These are phyloP conservation scores for Alcedo atthis DNA, from an alignment of 2,797 vertebrate genomes.

Conservation along the genomic window DNA sequence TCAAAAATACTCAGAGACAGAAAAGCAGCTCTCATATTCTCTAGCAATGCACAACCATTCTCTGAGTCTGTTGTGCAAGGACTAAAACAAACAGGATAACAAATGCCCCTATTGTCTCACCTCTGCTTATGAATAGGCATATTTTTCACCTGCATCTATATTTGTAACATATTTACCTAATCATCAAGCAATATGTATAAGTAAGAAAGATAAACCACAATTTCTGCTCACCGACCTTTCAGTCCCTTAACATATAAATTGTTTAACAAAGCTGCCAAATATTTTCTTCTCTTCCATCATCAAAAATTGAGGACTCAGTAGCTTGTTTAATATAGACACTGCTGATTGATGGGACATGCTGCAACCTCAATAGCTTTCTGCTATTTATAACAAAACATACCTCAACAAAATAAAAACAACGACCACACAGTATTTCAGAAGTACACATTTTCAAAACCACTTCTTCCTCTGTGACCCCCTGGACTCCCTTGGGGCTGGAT, in stretches of 20 bases:
- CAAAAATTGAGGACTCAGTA: not conserved
- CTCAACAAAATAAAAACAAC: not conserved
- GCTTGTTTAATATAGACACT: conserved; percentile 30
- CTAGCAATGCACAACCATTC: not conserved
- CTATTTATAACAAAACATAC: not conserved
- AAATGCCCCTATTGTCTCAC: not conserved
- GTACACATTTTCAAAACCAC: accelerated
- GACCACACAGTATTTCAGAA: not conserved
- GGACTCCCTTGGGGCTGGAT: not conserved
- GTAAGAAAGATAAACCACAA: not conserved
- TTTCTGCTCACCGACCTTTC: conserved; percentile 10
- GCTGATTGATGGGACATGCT: conserved; percentile 10
- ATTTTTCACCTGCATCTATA: not conserved
- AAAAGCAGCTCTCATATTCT: not conserved
- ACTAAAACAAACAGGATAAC: not conserved
- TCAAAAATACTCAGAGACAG: not conserved
- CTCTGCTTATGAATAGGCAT: not conserved
- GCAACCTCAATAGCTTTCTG: not conserved
- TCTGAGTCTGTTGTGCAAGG: not conserved
- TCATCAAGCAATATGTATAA: not conserved
- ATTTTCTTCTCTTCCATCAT: conserved; percentile 24
- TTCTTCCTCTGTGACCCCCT: accelerated
- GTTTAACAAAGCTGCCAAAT: conserved; percentile 35
- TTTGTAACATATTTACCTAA: conserved; percentile 38
- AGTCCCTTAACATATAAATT: not conserved